These are phyloP conservation scores for Tenthredo notha DNA, from an alignment of 2,888 invertebrate species.

Conservation along the genomic window DNA sequence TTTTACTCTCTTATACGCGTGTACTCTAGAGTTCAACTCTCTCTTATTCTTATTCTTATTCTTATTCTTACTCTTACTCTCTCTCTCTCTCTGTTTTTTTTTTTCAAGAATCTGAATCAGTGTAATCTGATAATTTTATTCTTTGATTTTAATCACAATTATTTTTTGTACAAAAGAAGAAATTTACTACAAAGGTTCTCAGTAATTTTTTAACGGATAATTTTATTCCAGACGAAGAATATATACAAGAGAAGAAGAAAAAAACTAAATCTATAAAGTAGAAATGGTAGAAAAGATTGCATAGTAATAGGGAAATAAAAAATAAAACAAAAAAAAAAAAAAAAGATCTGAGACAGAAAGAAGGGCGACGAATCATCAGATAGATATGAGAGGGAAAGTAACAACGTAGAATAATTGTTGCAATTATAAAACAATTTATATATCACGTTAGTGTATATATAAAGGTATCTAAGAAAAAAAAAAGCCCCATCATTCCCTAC, in stretches of 20 bases:
- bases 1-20: conserved; percentile 5
- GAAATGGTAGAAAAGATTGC: not conserved
- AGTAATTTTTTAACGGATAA: not conserved
- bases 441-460: not conserved
- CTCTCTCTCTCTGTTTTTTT: not conserved
- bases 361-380: not conserved
- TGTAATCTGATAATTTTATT: not conserved
- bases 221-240: not conserved
- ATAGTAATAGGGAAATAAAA: not conserved
- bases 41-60: not conserved
- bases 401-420: not conserved
- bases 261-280: not conserved
- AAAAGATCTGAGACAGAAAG: not conserved
- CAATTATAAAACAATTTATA: not conserved
- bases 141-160: not conserved
- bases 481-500: not conserved
- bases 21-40: conserved; percentile 26
- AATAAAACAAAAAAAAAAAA: not conserved
- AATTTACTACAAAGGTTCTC: not conserved
- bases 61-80: not conserved
- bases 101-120: not conserved
- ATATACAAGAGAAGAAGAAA: not conserved
- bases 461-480: not conserved
- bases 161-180: not conserved
- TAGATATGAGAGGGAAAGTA: conserved; percentile 1